A percentile compares a stretch with the other conserved stretches of the same genome.
These are phyloP conservation scores for Paramuricea clavata DNA, from an alignment of 92 coral and sea anemone genomes.

Conservation along the genomic window DNA sequence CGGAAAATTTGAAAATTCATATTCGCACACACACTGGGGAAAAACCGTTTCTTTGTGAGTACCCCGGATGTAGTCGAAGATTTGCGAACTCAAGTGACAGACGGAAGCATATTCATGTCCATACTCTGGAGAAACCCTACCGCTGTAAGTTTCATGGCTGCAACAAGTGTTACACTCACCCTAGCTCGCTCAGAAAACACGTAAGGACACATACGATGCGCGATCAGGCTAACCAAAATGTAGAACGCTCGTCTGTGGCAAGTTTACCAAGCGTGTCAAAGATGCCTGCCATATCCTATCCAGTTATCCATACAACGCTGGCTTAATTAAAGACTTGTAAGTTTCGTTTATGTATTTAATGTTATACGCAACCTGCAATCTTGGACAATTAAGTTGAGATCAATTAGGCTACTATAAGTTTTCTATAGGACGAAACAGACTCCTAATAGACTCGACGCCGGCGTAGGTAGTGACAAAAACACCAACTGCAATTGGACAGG, in stretches of 20 bases:
- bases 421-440: no score
- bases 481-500: no score
- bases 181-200: constrained; percentile 95
- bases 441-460: no score
- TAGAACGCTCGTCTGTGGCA: not conserved
- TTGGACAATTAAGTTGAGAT: no score
- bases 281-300: not conserved
- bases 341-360: no score
- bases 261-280: constrained; percentile 19
- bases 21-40: constrained; percentile 96
- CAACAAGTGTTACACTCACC: constrained; percentile 96
- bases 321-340: not conserved
- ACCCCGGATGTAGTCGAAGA: constrained; percentile 91
- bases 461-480: no score
- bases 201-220: constrained; percentile 90
- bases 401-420: no score
- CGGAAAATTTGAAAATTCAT: constrained; percentile 96
- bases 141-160: constrained; percentile 95
- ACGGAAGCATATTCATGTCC: constrained; percentile 94
- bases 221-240: not conserved
- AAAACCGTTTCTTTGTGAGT: constrained; percentile 95
- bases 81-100: constrained; percentile 99
- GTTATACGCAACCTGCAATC: no score
- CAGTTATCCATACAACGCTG: constrained; percentile 44
- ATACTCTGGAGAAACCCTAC: constrained; percentile 96